Percentiles rank a stretch among this genome's conserved stretches.
phyloP scores from a whole-genome alignment of 92 coral and sea anemone species.

The Zoanthus solanderi region DNA sequence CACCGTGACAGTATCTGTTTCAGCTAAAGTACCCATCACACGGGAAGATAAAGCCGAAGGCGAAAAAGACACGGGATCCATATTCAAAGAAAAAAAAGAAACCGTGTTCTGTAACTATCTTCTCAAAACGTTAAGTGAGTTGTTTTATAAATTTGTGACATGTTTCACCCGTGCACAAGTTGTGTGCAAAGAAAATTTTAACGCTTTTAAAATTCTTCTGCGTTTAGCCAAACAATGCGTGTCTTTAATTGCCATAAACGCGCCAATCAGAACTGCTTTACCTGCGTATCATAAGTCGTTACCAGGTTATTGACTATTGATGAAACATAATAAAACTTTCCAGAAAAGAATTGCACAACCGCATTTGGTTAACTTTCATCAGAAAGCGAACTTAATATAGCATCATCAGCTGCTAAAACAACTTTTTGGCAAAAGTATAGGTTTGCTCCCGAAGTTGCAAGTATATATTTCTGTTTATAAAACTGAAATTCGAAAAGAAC shows the following conservation, averaged over 20 bases:
- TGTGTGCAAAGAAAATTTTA: slow-evolving; percentile 23
- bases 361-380: not conserved
- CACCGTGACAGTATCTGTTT: slow-evolving; percentile 78
- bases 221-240: slow-evolving; percentile 26
- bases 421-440: not conserved
- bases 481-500: not conserved
- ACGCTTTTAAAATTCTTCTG: slow-evolving; percentile 32
- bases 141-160: not conserved
- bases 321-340: slow-evolving; percentile 26
- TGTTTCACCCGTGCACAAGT: slow-evolving; percentile 12
- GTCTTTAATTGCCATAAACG: slow-evolving; percentile 16
- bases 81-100: not conserved
- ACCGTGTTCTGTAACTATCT: not conserved
- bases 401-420: not conserved
- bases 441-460: not conserved
- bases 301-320: slow-evolving; percentile 32
- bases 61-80: slow-evolving; percentile 31
- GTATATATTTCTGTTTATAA: not conserved
- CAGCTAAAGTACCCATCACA: slow-evolving; percentile 13
- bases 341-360: slow-evolving; percentile 3
- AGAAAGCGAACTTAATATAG: not conserved
- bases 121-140: not conserved
- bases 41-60: slow-evolving; percentile 7
- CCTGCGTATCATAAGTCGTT: slow-evolving; percentile 27
- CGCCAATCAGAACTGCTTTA: slow-evolving; percentile 27